Conservation (phyloP, 2,797 vertebrate species). For the Enteromius treurensis region DNA sequence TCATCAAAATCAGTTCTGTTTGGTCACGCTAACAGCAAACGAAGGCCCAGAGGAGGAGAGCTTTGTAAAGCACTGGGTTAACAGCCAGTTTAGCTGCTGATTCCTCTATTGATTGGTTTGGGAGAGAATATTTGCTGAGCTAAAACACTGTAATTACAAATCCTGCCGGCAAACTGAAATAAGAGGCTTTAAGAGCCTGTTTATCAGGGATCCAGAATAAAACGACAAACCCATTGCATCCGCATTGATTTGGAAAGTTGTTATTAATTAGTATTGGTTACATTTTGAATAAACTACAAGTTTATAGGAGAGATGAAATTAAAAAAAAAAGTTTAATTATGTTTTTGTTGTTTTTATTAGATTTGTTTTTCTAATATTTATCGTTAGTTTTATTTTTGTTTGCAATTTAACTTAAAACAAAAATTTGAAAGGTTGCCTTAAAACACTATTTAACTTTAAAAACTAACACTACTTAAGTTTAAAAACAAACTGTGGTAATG, state of each 20-base stretch:
- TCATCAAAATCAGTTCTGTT: neutral
- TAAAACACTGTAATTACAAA: constrained; percentile 34
- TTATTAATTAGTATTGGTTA: neutral
- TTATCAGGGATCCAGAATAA: neutral
- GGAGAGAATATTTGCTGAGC: constrained; percentile 37
- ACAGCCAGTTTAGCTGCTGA: constrained; percentile 10
- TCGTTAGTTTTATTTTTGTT: neutral
- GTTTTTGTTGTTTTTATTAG: neutral
- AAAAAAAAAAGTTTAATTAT: neutral
- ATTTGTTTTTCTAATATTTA: neutral
- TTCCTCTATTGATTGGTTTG: constrained; percentile 18
- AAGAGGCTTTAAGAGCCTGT: neutral
- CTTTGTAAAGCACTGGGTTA: constrained; percentile 10
- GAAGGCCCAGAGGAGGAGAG: neutral
- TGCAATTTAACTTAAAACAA: neutral
- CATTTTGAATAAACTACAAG: neutral
- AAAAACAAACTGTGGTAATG: no score
- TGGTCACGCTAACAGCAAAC: neutral
- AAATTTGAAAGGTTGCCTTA: neutral
- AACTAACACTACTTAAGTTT: no score
- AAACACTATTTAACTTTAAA: no score
- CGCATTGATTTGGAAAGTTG: neutral
- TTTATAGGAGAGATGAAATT: neutral
- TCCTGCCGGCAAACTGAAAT: constrained; percentile 2
- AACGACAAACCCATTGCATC: neutral